Evolutionary conservation across 2,888 invertebrate genomes (phyloP).

Genomic region (Drosophila picticornis): DNA sequence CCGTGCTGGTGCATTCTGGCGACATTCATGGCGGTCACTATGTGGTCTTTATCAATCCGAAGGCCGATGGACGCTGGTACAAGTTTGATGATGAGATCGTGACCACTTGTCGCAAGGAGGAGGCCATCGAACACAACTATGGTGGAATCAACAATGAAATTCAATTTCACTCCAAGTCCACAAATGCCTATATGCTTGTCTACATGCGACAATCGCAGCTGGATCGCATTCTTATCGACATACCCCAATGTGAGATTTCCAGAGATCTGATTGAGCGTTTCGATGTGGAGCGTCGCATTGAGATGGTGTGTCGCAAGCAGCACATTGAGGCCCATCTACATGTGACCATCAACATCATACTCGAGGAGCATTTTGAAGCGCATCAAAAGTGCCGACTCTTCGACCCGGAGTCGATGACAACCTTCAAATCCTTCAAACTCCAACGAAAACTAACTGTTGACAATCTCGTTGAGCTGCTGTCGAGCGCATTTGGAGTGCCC

Average conservation of each 20-base stretch:
- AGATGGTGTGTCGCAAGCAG: constrained; percentile 95
- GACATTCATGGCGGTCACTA: constrained; percentile 99
- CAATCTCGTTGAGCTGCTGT: constrained; percentile 93
- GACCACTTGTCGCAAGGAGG: constrained; percentile 96
- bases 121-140: constrained; percentile 98
- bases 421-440: constrained; percentile 90
- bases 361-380: constrained; percentile 95
- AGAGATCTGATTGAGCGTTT: constrained; percentile 94
- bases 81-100: constrained; percentile 99
- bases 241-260: constrained; percentile 97
- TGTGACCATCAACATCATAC: constrained; percentile 90
- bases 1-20: constrained; percentile 99
- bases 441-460: constrained; percentile 94
- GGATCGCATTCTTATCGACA: constrained; percentile 94
- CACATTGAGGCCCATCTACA: constrained; percentile 96
- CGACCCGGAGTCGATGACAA: constrained; percentile 94
- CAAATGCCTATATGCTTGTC: constrained; percentile 99
- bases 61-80: constrained; percentile 94
- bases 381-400: constrained; percentile 98
- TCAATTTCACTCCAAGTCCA: constrained; percentile 96
- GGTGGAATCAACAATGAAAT: constrained; percentile 98
- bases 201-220: constrained; percentile 97
- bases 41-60: constrained; percentile 99
- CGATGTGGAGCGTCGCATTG: constrained; percentile 96
- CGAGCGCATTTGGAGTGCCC: constrained; percentile 95